These are phyloP conservation scores for Drosophila biarmipes DNA, from an alignment of 1,140 invertebrate species.

Conservation along the genomic window DNA sequence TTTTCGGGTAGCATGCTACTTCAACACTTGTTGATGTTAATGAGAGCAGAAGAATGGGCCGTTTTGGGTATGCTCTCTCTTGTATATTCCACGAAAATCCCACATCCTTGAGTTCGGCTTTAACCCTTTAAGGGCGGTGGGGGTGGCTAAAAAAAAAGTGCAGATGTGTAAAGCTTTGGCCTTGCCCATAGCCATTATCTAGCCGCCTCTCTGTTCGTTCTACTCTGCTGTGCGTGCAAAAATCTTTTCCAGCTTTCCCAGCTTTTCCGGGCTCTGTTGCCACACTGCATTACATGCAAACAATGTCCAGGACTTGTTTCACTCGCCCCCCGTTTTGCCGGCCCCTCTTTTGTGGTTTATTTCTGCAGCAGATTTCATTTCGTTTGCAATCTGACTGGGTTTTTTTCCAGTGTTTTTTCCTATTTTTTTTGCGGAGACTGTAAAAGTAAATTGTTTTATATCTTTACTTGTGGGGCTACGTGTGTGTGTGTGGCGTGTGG, in stretches of 20 bases:
- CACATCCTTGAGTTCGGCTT: constrained; percentile 13
- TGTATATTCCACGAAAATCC: constrained; percentile 1
- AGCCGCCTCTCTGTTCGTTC: constrained; percentile 21
- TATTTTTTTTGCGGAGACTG: constrained; percentile 29
- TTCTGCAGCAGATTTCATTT: constrained; percentile 77
- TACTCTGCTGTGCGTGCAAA: constrained; percentile 63
- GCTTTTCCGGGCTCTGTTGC: constrained; percentile 5
- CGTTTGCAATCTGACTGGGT: constrained; percentile 58
- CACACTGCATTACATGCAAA: constrained; percentile 59
- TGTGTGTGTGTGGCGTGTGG: constrained; percentile 10
- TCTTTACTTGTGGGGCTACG: constrained; percentile 23
- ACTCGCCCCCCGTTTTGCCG: constrained; percentile 20
- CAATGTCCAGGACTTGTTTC: constrained; percentile 50
- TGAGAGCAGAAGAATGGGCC: constrained; percentile 16
- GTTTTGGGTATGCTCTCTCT: no score
- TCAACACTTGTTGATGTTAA: constrained; percentile 77
- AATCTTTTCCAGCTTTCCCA: constrained; percentile 53
- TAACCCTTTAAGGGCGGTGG: constrained; percentile 60
- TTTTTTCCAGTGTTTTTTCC: constrained; percentile 25
- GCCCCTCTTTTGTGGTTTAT: constrained; percentile 59
- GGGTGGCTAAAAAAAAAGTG: not conserved
- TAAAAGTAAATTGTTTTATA: constrained; percentile 79
- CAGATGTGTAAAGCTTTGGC: constrained; percentile 23
- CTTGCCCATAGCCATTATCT: constrained; percentile 43
- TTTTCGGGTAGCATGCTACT: constrained; percentile 28